Evolutionary conservation across 2,113 vertebrate genomes (phyloP), one percentile per base, ranked within the genome.

Genomic region (Prietella phreatophila): DNA sequence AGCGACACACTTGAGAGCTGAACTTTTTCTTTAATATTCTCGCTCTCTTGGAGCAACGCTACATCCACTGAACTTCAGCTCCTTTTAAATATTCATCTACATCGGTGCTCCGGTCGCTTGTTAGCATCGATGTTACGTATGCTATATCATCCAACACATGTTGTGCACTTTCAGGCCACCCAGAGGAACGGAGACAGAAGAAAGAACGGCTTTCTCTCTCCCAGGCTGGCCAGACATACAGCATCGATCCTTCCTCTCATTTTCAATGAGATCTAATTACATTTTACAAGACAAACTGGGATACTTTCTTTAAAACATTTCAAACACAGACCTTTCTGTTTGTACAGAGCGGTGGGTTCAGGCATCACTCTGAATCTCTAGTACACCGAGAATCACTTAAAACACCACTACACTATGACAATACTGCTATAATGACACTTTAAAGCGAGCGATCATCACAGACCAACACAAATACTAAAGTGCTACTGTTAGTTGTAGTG

Each of bases 81-180:
- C 33, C 73, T 67, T 36, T 56, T 42, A 88, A 82, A 60, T 82
- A 61, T 90, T 78, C n/a, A 79, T 85, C 82, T 84, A 56, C 17
- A 19, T 25, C 22, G 60, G 22, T 25, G 33, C 60, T 58, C 56
- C 13, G 14, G 42, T 78, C 56, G 55, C 33, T 82, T 60, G 53
- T 78, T 83, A 90, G 30, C 78, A 69, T 65, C 3, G 71, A n/a
- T 27, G 17, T 36, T 69, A 39, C 25, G 7, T 17, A 19, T 8
- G 5, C 10, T 80, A 5, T 81, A 82, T 84, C 55, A 83, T 5
- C 73, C 63, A 19, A 47, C 71, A 63, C 69, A 53, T 39, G 42
- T 65, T 22, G 42, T 22, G 61, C 7, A 53, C 7, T 42, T 60
- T 78, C 27, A 50, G 22, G 30, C 65, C 82, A 55, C 65, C 17